Conservation (phyloP, 2,797 vertebrate genomes). For the Syndactyla subalaris region DNA sequence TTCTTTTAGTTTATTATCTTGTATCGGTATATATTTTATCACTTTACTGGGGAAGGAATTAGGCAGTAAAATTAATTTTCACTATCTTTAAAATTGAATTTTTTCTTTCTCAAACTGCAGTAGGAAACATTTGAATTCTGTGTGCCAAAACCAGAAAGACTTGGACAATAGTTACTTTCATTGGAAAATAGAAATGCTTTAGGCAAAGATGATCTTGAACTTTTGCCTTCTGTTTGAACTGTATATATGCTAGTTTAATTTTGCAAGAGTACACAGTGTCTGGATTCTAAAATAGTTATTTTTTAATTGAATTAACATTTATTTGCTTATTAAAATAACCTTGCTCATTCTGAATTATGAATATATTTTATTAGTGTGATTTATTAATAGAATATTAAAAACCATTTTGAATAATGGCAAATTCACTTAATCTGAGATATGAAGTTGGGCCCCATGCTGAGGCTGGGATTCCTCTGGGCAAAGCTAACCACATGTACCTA, state of each 20-base stretch:
- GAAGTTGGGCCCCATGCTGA: background rate
- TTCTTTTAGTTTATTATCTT: background rate
- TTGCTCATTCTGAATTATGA: background rate
- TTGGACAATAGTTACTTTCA: background rate
- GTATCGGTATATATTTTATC: background rate
- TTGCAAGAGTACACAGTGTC: background rate
- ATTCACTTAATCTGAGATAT: background rate
- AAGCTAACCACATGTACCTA: background rate
- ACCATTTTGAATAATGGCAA: background rate
- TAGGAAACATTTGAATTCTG: background rate
- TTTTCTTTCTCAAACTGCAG: background rate
- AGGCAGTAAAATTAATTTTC: background rate
- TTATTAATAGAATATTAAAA: background rate
- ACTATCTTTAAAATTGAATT: background rate
- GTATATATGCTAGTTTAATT: background rate
- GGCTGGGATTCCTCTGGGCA: background rate
- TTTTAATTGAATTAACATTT: background rate
- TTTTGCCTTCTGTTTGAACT: constrained; percentile 32
- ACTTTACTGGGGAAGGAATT: background rate
- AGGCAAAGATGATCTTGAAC: background rate
- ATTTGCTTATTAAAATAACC: background rate
- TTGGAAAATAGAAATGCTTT: background rate
- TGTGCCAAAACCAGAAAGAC: background rate
- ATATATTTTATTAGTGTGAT: background rate
- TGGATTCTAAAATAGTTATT: background rate